A percentile compares a stretch with the other conserved stretches of the same genome.
phyloP scores from a whole-genome alignment of 2,797 vertebrate genomes.

The Hoplostethus atlanticus region DNA sequence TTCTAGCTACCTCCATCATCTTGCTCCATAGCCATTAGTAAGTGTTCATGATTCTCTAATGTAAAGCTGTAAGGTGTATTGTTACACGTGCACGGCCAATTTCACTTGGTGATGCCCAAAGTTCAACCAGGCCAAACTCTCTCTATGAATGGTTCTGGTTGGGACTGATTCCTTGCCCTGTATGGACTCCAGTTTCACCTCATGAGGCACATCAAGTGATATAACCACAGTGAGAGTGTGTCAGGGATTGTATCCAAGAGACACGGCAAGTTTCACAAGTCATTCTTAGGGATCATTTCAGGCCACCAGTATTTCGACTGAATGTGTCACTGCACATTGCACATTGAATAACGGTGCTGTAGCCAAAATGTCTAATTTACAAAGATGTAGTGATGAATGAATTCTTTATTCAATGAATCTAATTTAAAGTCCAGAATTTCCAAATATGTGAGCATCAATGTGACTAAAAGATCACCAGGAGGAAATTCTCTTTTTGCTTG shows the following conservation, averaged over 20 bases:
- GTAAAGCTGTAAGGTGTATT: not conserved
- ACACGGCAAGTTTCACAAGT: too few species aligned
- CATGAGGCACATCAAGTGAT: not conserved
- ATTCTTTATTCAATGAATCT: too few species aligned
- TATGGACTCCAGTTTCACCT: conserved; percentile 41
- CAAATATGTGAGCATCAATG: too few species aligned
- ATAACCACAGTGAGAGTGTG: not conserved
- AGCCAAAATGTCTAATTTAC: too few species aligned
- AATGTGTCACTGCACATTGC: too few species aligned
- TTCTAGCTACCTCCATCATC: not conserved
- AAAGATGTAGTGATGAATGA: too few species aligned
- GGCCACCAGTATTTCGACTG: too few species aligned
- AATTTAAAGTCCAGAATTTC: too few species aligned
- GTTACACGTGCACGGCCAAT: not conserved
- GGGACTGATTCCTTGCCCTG: conserved; percentile 25
- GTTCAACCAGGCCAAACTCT: conserved; percentile 8
- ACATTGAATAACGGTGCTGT: too few species aligned
- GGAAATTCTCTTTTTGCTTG: too few species aligned
- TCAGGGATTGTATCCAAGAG: not conserved
- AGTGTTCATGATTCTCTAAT: not conserved
- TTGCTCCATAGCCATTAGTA: not conserved
- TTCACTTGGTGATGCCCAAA: not conserved
- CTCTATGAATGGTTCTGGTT: not conserved
- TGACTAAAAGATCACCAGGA: too few species aligned
- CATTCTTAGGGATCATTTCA: too few species aligned